These are phyloP conservation scores for Lycodopsis pacificus DNA, from an alignment of 2,797 vertebrate genomes.

Conservation along the genomic window DNA sequence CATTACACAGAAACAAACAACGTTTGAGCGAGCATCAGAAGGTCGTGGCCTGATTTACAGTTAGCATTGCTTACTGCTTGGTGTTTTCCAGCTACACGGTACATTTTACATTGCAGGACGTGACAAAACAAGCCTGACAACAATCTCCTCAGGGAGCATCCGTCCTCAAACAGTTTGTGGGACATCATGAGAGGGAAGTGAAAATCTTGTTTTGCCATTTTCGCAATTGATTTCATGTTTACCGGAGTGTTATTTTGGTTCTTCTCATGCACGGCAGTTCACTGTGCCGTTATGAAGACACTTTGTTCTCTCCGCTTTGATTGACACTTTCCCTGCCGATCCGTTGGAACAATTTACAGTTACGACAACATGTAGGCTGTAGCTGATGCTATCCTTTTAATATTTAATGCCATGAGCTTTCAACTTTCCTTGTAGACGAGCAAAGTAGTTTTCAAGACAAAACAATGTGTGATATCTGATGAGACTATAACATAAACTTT, in stretches of 20 bases:
- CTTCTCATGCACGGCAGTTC: slow-evolving; percentile 6
- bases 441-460: neutral
- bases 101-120: slow-evolving; percentile 48
- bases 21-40: slow-evolving; percentile 1
- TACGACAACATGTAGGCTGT: neutral
- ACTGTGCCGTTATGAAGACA: neutral
- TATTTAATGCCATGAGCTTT: neutral
- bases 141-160: slow-evolving; percentile 35
- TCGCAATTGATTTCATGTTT: slow-evolving; percentile 20
- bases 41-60: slow-evolving; percentile 11
- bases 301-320: neutral
- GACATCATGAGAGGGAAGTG: slow-evolving; percentile 37
- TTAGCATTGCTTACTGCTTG: neutral
- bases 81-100: slow-evolving; percentile 33
- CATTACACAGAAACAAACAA: neutral
- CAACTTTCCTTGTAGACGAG: neutral
- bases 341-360: neutral
- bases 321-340: neutral
- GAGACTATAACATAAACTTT: neutral
- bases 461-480: neutral
- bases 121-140: slow-evolving; percentile 63
- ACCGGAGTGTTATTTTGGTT: slow-evolving; percentile 13
- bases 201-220: slow-evolving; percentile 29
- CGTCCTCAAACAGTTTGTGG: slow-evolving; percentile 27
- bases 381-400: neutral